Base-by-base conservation (phyloP, 2,888 invertebrate genomes). In the Argyresthia albistria region DNA sequence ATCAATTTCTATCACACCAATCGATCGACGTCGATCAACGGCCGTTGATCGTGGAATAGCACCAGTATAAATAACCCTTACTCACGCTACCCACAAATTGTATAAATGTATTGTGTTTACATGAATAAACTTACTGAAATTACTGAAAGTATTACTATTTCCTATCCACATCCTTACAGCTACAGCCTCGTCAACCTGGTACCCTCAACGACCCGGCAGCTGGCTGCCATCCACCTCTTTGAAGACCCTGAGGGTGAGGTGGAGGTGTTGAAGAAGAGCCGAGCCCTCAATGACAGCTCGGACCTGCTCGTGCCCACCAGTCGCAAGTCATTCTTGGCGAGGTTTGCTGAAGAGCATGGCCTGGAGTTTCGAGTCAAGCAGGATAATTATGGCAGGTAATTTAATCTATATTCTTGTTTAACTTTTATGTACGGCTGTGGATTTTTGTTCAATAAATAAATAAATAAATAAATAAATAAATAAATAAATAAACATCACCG, bases 381-480 rank as follows among this genome's bases (percentile, higher is more conserved):
- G 4, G 55, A 54, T 6, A 60, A 80, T 54, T 87, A 84, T 63
- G 83, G 84, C 55, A 76, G 79, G 86, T 81, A 48, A 2, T 51
- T 35, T 52, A 45, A 25, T 4, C 25, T 25, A 25, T 25, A n/a
- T 25, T 25, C 6, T 25, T 25, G 25, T 6, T 25, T 25, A n/a
- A n/a, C n/a, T n/a, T n/a, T n/a, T n/a, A n/a, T n/a, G n/a, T n/a
- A n/a, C n/a, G n/a, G n/a, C n/a, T n/a, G n/a, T n/a, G n/a, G n/a
- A n/a, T n/a, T n/a, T n/a, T n/a, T n/a, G n/a, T n/a, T n/a, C n/a
- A n/a, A n/a, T n/a, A n/a, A n/a, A n/a, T n/a, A n/a, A n/a, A n/a
- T n/a, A n/a, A n/a, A n/a, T n/a, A n/a, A n/a, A n/a, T n/a, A n/a
- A n/a, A n/a, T n/a, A n/a, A n/a, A n/a, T n/a, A n/a, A n/a, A n/a